Evolutionary conservation across 53 echinoderm and acorn worm genomes (phyloP).

Genomic region (Stichopus horrens): DNA sequence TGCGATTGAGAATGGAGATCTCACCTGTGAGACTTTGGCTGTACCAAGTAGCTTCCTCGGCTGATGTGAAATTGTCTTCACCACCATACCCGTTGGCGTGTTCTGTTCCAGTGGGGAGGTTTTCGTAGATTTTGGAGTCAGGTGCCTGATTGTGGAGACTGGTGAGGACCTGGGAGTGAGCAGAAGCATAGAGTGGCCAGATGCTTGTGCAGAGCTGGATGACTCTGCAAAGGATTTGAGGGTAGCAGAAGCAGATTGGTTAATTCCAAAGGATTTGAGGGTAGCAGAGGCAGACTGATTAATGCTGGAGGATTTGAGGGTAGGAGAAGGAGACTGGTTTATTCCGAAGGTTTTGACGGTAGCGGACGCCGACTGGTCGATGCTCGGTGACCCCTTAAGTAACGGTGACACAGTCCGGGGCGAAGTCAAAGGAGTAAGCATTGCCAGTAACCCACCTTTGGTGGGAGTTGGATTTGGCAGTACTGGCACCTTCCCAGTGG

Average conservation of each 20-base stretch:
- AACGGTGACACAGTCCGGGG: not conserved
- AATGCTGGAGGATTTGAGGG: not conserved
- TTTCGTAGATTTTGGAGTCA: not conserved
- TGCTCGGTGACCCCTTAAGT: no score
- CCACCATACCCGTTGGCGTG: not conserved
- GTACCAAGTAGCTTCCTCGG: not conserved
- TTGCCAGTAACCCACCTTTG: slow-evolving; percentile 15
- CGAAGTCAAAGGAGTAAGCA: not conserved
- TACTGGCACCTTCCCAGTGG: not conserved
- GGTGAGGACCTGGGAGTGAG: not conserved
- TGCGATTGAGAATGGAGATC: not conserved
- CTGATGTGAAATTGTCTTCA: not conserved
- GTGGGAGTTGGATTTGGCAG: not conserved
- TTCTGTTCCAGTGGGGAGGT: not conserved
- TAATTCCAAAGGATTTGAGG: not conserved
- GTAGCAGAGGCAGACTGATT: slow-evolving; percentile 3
- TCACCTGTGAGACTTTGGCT: not conserved
- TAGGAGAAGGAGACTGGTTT: not conserved
- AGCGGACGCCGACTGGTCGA: not conserved
- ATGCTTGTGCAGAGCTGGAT: not conserved
- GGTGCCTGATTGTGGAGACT: not conserved
- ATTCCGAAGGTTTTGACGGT: not conserved
- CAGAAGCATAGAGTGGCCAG: not conserved
- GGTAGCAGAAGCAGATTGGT: slow-evolving; percentile 1
- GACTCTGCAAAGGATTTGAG: slow-evolving; percentile 5